Base-by-base conservation (phyloP, 2,113 vertebrate genomes). In the Psilopsiagon aymara region DNA sequence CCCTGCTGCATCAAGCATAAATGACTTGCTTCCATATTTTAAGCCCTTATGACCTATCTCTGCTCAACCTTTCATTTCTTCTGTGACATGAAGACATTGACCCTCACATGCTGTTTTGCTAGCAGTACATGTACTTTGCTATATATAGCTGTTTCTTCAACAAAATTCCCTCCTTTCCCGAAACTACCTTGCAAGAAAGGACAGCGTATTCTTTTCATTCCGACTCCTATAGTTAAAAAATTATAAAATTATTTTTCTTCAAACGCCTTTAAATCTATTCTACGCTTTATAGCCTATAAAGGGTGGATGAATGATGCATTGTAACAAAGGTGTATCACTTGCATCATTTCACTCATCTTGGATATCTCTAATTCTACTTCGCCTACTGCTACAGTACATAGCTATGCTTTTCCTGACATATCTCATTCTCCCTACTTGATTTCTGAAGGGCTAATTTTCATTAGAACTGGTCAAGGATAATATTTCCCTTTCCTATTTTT, bases 21-120 rank as follows among this genome's bases (percentile, higher is more conserved):
- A 83, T 78, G 3, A 81, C 73, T 90, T 92, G 33, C 60, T 92
- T 81, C 86, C 62, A 21, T 41, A 71, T 92, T 82, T 74, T 82
- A 95, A 93, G 79, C 81, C 64, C 29, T 84, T 78, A 41, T 73
- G 62, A 69, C 64, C 90, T 76, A 33, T 53, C 66, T 71, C 57
- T 90, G 57, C 44, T 52, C 41, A 91, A 10, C 9, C 28, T 96
- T 84, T 93, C 52, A 82, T 78, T 35, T 75, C 29, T 78, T 82
- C 39, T 9, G 18, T 39, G 43, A 59, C 33, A 90, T 37, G 35
- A 82, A 79, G 82, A 75, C 37, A 84, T 0, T 76, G 74, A 76
- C 52, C 57, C 47, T 31, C 62, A 87, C 53, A 52, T 66, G 37
- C 35, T 66, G 29, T 33, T 92, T 66, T 62, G 15, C 16, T 33